Evolutionary conservation across 2,797 vertebrate genomes (phyloP).

Genomic region (Oreonectes daqikongensis): DNA sequence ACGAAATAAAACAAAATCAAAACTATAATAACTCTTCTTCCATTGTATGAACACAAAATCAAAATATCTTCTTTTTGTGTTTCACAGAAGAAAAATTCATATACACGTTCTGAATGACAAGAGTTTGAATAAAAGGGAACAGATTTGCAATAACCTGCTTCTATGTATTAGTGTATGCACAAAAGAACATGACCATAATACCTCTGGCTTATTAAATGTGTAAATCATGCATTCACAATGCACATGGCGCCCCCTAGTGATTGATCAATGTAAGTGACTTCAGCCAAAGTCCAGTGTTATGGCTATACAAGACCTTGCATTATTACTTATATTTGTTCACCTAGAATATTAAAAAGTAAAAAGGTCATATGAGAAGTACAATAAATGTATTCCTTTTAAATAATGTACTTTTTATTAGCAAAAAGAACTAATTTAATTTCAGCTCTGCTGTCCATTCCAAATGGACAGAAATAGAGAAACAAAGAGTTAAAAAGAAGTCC

Average conservation of each 20-base stretch:
- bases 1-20: no score
- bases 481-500: no score
- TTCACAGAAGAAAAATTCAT: no score
- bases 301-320: no score
- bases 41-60: no score
- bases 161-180: background rate
- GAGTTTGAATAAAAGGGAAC: no score
- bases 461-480: no score
- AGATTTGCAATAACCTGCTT: background rate
- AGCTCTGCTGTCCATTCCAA: background rate
- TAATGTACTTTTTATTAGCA: background rate
- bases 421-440: background rate
- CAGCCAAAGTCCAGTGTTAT: background rate
- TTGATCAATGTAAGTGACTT: background rate
- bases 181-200: background rate
- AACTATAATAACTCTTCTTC: no score
- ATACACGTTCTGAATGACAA: no score
- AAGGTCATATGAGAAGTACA: background rate
- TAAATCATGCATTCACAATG: no score
- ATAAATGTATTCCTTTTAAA: background rate
- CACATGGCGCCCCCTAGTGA: constrained; percentile 13
- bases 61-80: no score
- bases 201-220: no score
- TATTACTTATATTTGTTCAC: background rate
- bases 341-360: background rate